phyloP scores from a whole-genome alignment of 2,888 invertebrate genomes.

The Lepidochitona cinerea region DNA sequence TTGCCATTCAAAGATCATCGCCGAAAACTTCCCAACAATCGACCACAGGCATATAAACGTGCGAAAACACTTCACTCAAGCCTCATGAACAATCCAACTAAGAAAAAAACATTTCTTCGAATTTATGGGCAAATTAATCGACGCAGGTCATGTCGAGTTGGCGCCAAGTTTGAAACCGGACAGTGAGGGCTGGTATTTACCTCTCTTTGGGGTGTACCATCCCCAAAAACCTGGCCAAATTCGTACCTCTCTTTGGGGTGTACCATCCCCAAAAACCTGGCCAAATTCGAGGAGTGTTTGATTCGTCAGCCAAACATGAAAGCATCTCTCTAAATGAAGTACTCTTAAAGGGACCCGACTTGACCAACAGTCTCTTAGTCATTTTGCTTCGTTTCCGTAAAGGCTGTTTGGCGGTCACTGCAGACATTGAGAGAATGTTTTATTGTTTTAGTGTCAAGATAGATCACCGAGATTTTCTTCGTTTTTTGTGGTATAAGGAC shows the following conservation, averaged over 20 bases:
- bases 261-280: conserved; percentile 34
- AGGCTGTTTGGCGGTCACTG: conserved; percentile 21
- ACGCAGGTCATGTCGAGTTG: conserved; percentile 16
- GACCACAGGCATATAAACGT: neutral
- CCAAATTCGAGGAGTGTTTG: conserved; percentile 25
- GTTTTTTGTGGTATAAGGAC: conserved; percentile 22
- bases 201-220: too few species aligned
- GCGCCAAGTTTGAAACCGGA: conserved; percentile 20
- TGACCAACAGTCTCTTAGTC: conserved; percentile 29
- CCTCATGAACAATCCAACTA: neutral
- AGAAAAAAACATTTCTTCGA: conserved; percentile 4
- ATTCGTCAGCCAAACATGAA: conserved; percentile 13
- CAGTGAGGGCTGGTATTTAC: conserved; percentile 38
- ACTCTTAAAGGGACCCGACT: conserved; percentile 32
- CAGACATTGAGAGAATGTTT: conserved; percentile 28
- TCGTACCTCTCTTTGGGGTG: conserved; percentile 34
- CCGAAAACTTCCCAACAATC: conserved; percentile 7
- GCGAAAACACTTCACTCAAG: neutral
- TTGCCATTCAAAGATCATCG: too few species aligned
- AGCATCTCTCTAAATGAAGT: conserved; percentile 24
- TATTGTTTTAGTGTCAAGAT: conserved; percentile 14
- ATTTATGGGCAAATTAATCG: conserved; percentile 8
- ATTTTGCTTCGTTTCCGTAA: conserved; percentile 28
- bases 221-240: too few species aligned
- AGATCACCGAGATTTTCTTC: conserved; percentile 18